Evolutionary conservation across 2,113 vertebrate genomes (phyloP).

Genomic region (Epinephelus moara): DNA sequence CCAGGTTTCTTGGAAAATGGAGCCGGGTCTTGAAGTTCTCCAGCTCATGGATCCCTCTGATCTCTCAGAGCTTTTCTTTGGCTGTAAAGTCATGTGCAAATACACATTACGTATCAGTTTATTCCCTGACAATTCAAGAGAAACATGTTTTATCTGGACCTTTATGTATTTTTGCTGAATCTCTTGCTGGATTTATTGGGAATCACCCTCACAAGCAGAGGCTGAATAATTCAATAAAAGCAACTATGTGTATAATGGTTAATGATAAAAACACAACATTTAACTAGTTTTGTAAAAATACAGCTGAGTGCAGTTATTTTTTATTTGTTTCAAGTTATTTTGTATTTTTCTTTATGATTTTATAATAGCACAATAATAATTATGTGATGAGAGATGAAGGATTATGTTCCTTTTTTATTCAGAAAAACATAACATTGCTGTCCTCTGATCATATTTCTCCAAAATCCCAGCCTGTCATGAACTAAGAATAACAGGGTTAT

Average conservation of each 20-base stretch:
- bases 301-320: not conserved
- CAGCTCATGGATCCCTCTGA: conserved; percentile 2
- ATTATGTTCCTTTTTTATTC: not conserved
- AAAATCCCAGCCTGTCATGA: not conserved
- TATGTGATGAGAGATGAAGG: not conserved
- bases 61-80: not conserved
- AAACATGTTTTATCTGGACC: not conserved
- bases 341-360: not conserved
- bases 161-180: not conserved
- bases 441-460: not conserved
- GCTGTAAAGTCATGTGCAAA: conserved; percentile 11
- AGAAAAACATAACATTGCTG: not conserved
- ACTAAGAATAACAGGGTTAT: not conserved
- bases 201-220: not conserved
- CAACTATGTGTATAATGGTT: not conserved
- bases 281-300: not conserved
- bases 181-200: not conserved
- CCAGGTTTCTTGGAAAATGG: conserved; percentile 18
- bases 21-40: not conserved
- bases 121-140: not conserved
- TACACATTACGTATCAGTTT: not conserved
- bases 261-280: not conserved
- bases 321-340: not conserved
- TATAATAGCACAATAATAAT: not conserved
- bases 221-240: not conserved